Evolutionary conservation across 1,140 invertebrate genomes (phyloP), one percentile per base, ranked within the genome.

Genomic region (Paraescarpia echinospica): DNA sequence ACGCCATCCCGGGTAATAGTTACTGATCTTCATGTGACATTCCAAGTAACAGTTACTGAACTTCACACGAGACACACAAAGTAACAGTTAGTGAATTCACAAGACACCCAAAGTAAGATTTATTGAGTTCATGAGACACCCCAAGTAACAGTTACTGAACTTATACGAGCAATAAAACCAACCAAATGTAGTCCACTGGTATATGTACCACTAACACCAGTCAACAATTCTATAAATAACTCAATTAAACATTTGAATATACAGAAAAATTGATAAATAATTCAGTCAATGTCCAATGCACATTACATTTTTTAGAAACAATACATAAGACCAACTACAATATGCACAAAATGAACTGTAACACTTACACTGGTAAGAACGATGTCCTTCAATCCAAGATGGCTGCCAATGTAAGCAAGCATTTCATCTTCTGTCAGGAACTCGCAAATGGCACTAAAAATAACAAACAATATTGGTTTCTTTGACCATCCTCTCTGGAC

Each of bases 311-410:
- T 77, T 77, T 14, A 14, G 8, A 22, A 77, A 77, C 22, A 8
- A 22, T 18, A 77, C 22, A 77, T 77, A 2, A 77, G 59, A 31
- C 59, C n/a, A 88, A 34, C 91, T 91, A 34, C 59, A 92, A 91
- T 34, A 92, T 35, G 91, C n/a, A 48, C 35, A 92, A 89, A 34
- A 34, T 88, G 33, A 12, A 18, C 8, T 48, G 89, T n/a, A n/a
- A 88, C 88, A 89, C 97, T 97, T 97, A 98, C 98, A 92, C 96
- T 95, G 94, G 97, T 97, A 91, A 98, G 96, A 94, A 99, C 97
- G 12, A 99, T 96, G 95, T 99, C 98, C 95, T 97, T 97, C 35
- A 97, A 97, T 33, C 98, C 98, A 94, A 99, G 96, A 94, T 98
- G 96, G 12, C 94, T 95, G 18, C 97, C 97, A 88, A 98, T 97